phyloP scores from a whole-genome alignment of 2,888 invertebrate species.

The Ferdinandea cuprea region DNA sequence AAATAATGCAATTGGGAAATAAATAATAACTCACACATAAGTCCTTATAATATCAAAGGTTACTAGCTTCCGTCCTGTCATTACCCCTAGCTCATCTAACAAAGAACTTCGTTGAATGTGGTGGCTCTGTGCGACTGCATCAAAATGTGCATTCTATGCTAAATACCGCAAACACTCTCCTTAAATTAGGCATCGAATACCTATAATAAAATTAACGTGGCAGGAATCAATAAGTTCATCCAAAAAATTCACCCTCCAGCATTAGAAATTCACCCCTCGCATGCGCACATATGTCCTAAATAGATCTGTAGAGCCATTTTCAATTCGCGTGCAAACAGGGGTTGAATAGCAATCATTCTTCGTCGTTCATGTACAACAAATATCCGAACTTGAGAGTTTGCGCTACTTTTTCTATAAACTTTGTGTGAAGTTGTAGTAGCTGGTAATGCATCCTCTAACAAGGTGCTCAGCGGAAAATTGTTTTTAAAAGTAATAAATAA shows the following conservation, averaged over 20 bases:
- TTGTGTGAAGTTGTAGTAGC: constrained; percentile 46
- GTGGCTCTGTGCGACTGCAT: constrained; percentile 14
- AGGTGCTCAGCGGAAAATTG: constrained; percentile 49
- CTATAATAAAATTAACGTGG: constrained; percentile 18
- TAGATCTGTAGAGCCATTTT: not conserved
- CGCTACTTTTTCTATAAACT: constrained; percentile 47
- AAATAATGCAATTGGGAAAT: too few species aligned
- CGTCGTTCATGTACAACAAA: constrained; percentile 34
- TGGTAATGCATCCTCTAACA: constrained; percentile 64
- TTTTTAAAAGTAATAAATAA: constrained; percentile 21
- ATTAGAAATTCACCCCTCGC: constrained; percentile 68
- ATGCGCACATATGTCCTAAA: constrained; percentile 40
- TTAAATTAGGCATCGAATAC: constrained; percentile 1
- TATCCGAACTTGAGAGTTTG: constrained; percentile 46
- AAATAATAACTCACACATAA: too few species aligned
- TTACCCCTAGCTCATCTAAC: not conserved
- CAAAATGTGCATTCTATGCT: constrained; percentile 13
- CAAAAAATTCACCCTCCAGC: constrained; percentile 44
- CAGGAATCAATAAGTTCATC: constrained; percentile 37
- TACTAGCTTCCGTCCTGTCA: not conserved
- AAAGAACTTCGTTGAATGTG: not conserved
- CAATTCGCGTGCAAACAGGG: constrained; percentile 27
- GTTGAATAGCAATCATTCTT: constrained; percentile 44
- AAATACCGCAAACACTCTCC: not conserved
- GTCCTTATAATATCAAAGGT: not conserved